phyloP scores from a whole-genome alignment of 2,888 invertebrate species.

The Crossocerus cetratus region DNA sequence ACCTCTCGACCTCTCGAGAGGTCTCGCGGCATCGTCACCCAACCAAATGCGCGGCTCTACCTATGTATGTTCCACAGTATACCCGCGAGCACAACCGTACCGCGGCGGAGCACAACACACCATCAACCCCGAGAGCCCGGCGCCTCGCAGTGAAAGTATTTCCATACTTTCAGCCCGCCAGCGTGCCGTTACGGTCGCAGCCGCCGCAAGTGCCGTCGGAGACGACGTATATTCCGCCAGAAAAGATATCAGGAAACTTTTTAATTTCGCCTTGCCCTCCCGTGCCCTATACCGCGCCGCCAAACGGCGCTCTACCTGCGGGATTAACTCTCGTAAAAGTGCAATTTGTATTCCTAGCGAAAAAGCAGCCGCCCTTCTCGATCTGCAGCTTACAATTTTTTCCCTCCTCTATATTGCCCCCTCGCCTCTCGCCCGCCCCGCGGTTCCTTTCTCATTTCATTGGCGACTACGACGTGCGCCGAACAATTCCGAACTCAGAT shows the following conservation, averaged over 20 bases:
- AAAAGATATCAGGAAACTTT: constrained; percentile 58
- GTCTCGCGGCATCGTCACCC: constrained; percentile 32
- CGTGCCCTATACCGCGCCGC: no score
- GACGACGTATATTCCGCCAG: constrained; percentile 43
- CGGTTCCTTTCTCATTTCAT: background rate
- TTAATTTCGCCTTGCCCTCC: constrained; percentile 54
- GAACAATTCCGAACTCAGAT: no score
- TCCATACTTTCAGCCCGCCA: constrained; percentile 40
- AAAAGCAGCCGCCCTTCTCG: constrained; percentile 13
- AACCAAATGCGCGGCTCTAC: constrained; percentile 3
- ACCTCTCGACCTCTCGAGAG: constrained; percentile 50
- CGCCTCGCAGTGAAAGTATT: constrained; percentile 47
- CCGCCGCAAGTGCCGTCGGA: no score
- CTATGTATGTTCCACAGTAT: constrained; percentile 6
- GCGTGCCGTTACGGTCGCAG: no score
- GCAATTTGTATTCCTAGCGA: constrained; percentile 63
- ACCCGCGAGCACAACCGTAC: no score
- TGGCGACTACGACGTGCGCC: background rate
- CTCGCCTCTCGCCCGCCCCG: background rate
- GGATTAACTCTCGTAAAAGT: constrained; percentile 65
- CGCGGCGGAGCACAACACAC: no score
- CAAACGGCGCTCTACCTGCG: constrained; percentile 21
- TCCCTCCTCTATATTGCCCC: background rate
- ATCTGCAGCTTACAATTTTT: background rate
- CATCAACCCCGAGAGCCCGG: background rate